phyloP scores from a whole-genome alignment of 1,140 invertebrate genomes.

The Leptopilina boulardi region DNA sequence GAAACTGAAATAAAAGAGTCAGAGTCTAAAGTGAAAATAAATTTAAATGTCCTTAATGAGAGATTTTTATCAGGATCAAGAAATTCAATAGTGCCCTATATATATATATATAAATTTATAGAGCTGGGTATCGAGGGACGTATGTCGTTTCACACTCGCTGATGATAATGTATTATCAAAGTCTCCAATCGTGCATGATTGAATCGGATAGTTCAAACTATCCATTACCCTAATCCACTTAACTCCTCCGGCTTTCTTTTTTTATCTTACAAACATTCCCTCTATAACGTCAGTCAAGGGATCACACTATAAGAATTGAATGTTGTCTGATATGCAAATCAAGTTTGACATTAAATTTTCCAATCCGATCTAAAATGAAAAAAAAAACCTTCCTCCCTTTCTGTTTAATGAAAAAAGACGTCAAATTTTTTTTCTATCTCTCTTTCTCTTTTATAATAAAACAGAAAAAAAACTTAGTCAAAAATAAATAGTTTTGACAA shows the following conservation, averaged over 20 bases:
- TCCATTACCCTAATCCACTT: slow-evolving; percentile 71
- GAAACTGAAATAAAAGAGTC: neutral
- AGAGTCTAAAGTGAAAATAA: neutral
- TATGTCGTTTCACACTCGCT: slow-evolving; percentile 63
- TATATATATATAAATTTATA: too few relatives aligned
- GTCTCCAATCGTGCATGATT: slow-evolving; percentile 52
- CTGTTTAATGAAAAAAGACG: neutral
- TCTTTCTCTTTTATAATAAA: too few relatives aligned
- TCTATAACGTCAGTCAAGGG: slow-evolving; percentile 31
- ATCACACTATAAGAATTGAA: slow-evolving; percentile 33
- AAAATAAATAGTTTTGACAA: too few relatives aligned
- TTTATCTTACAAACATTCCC: slow-evolving; percentile 55
- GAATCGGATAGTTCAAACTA: slow-evolving; percentile 55
- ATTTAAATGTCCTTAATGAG: neutral
- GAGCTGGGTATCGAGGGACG: slow-evolving; percentile 45
- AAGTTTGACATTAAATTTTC: slow-evolving; percentile 29
- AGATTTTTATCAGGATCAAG: slow-evolving; percentile 1
- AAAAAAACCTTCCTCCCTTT: neutral
- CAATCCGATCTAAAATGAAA: neutral
- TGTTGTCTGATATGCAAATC: slow-evolving; percentile 60
- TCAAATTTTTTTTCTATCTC: slow-evolving; percentile 38
- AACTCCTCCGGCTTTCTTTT: slow-evolving; percentile 46
- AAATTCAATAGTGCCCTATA: slow-evolving; percentile 13
- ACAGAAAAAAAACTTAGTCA: too few relatives aligned
- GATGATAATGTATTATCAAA: slow-evolving; percentile 55